A percentile compares a stretch with the other conserved stretches of the same genome.
Evolutionary conservation across 2,888 invertebrate species (phyloP).

Genomic region (Antheraea yamamai): DNA sequence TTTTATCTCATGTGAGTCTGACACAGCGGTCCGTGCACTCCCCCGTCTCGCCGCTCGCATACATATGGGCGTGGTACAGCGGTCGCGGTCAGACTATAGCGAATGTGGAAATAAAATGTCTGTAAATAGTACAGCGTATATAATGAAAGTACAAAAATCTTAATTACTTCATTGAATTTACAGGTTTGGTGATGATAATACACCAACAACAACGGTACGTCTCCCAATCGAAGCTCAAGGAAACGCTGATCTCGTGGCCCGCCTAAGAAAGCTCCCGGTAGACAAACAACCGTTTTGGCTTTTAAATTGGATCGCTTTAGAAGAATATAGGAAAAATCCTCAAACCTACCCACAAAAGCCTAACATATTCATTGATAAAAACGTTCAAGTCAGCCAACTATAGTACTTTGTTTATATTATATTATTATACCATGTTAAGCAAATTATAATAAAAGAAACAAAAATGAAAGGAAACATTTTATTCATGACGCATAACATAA

Average conservation of each 20-base stretch:
- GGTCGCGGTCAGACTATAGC: too few relatives aligned
- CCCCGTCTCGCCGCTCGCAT: too few relatives aligned
- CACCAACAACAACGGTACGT: slow-evolving; percentile 54
- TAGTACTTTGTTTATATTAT: background rate
- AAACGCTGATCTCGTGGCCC: slow-evolving; percentile 80
- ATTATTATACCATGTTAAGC: background rate
- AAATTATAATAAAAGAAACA: background rate
- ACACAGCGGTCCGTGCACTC: too few relatives aligned
- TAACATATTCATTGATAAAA: slow-evolving; percentile 45
- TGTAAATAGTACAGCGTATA: slow-evolving; percentile 48
- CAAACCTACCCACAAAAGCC: slow-evolving; percentile 48
- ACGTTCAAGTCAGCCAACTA: background rate
- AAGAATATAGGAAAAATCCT: slow-evolving; percentile 72
- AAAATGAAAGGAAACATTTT: too few relatives aligned
- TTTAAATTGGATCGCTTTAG: slow-evolving; percentile 84
- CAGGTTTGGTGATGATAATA: slow-evolving; percentile 49
- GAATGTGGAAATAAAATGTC: background rate
- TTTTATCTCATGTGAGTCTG: too few relatives aligned
- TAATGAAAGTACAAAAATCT: background rate
- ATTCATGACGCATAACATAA: too few relatives aligned
- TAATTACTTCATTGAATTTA: slow-evolving; percentile 24
- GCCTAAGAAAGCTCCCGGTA: slow-evolving; percentile 78
- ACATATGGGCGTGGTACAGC: too few relatives aligned
- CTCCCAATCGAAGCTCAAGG: slow-evolving; percentile 86
- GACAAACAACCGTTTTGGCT: slow-evolving; percentile 85